These are phyloP conservation scores for Corapipo altera DNA, from an alignment of 2,113 vertebrate genomes.

Conservation along the genomic window DNA sequence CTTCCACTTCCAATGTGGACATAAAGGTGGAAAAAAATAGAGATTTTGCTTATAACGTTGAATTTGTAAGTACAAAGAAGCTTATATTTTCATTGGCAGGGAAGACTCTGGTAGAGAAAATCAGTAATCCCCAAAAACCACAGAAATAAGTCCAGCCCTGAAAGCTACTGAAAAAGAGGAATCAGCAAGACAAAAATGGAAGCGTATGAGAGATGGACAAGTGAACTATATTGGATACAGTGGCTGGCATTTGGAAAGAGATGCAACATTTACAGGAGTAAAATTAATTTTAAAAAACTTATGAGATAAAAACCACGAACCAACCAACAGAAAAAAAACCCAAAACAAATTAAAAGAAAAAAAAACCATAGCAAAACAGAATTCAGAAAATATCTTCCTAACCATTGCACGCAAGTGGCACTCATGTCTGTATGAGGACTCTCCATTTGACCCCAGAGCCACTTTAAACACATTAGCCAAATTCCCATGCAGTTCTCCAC, in stretches of 20 bases:
- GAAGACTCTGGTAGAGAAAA: background rate
- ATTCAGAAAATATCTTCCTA: background rate
- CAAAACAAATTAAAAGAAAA: too few species aligned
- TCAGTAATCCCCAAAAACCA: background rate
- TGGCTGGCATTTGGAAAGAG: background rate
- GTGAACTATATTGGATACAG: background rate
- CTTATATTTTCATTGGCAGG: background rate
- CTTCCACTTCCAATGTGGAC: background rate
- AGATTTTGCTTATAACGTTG: background rate
- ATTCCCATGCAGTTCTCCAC: background rate
- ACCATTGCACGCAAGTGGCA: background rate
- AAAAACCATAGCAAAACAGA: accelerated
- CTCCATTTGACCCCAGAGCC: background rate
- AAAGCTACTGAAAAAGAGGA: background rate
- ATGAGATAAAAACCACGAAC: background rate
- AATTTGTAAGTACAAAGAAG: background rate
- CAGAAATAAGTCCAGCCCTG: background rate
- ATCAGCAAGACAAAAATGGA: background rate
- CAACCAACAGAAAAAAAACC: background rate
- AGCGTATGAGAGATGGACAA: background rate
- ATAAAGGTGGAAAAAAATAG: background rate
- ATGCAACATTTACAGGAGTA: accelerated
- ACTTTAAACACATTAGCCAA: background rate
- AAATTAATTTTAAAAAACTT: background rate
- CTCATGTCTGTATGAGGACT: background rate